These are phyloP conservation scores for Morelia viridis DNA, from an alignment of 2,797 vertebrate species.

Conservation along the genomic window DNA sequence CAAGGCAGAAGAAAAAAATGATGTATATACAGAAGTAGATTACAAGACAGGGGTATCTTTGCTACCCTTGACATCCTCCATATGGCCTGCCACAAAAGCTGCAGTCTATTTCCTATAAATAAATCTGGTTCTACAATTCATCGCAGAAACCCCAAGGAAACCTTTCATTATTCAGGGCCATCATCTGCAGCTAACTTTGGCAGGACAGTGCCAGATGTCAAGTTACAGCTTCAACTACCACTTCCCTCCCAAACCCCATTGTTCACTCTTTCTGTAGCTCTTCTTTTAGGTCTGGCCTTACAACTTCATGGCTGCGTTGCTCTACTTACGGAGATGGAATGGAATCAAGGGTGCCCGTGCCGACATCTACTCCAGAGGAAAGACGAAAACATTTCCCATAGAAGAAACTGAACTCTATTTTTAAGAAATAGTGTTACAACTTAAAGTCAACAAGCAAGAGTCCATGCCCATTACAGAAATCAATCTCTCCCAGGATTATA, in stretches of 20 bases:
- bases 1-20: background rate
- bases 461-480: slow-evolving; percentile 27
- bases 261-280: background rate
- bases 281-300: background rate
- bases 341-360: background rate
- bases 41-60: background rate
- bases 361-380: background rate
- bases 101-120: slow-evolving; percentile 36
- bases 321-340: background rate
- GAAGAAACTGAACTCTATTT: background rate
- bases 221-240: background rate
- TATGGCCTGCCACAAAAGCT: slow-evolving; percentile 22
- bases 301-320: background rate
- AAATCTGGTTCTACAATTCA: slow-evolving; percentile 21
- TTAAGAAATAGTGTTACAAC: background rate
- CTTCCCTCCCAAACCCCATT: background rate
- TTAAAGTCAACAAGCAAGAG: background rate
- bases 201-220: background rate
- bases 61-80: background rate
- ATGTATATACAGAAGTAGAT: background rate
- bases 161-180: background rate
- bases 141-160: background rate
- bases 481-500: slow-evolving; percentile 61
- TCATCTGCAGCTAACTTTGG: background rate
- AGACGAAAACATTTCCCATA: background rate